Evolutionary conservation across 37 sponge, comb jelly and placozoan species (phyloP), one percentile per base, ranked within the genome.

Genomic region (Axinella damicornis): DNA sequence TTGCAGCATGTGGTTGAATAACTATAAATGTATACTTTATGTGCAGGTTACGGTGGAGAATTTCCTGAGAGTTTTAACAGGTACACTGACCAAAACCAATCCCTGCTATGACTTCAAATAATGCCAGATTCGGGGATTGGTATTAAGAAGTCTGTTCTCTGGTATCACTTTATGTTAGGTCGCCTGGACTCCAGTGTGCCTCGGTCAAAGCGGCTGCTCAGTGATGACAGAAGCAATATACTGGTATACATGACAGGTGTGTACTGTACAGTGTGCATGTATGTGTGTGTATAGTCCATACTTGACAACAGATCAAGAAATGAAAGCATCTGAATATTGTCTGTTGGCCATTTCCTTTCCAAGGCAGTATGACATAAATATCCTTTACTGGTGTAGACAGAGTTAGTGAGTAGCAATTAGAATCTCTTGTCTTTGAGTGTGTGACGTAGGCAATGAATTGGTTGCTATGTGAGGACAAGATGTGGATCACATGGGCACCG

Each of bases 211-310:
- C 59, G 96, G 15, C 79, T 98, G 31, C 83, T 98, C 55, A 83
- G 88, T 34, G 96, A 98, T 80, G 98, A 98, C n/a, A 62, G 94
- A 13, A 98, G 98, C 77, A 98, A 98, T 64, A 76, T 98, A 21
- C 81, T 98, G 27, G 89, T 98, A 27, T 98, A 98, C 70, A 87
- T 98, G 94, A 98, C 98, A 52, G 98, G 98, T 93, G 31, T 17
- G 74, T 28, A 13, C 0, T 38, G 39, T 25, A 32, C 32, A 39
- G 62, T 32, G 77, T 59, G 61, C 31, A 39, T 56, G 57, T 71
- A 40, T 71, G 71, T 76, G 77, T 76, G 61, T 59, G 36, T 59
- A 61, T 28, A n/a, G n/a, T n/a, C n/a, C n/a, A n/a, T n/a, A 53
- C 25, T 22, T 21, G 69, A 20, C 32, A 9, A 11, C 17, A 56